A percentile compares a stretch with the other conserved stretches of the same genome.
Conservation (phyloP, 2,113 vertebrate genomes). For the Hypocryptadius cinnamomeus region DNA sequence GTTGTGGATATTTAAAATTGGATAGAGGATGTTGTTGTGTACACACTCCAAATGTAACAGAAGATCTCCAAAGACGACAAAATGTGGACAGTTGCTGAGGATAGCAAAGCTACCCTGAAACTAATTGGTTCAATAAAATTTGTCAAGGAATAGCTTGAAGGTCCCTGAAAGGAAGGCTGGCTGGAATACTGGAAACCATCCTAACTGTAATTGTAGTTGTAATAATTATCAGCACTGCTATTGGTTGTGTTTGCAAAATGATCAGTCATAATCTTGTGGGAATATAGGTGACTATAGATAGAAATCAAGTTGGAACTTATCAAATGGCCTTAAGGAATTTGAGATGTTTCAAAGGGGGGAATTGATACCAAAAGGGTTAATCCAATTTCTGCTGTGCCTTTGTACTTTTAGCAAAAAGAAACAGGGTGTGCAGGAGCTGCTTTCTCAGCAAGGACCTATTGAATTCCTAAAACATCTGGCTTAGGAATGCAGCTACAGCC, state of each 20-base stretch:
- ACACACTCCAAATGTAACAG: neutral
- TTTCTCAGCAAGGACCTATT: neutral
- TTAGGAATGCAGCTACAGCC: neutral
- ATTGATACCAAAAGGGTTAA: neutral
- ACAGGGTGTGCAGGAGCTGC: neutral
- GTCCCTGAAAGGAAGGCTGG: neutral
- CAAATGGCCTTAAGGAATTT: neutral
- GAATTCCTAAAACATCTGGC: neutral
- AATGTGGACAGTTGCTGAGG: neutral
- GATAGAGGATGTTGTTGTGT: neutral
- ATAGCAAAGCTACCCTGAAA: neutral
- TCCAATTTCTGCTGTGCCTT: neutral
- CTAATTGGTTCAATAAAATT: neutral
- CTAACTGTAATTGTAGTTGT: neutral
- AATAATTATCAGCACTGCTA: neutral
- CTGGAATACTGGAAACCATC: neutral
- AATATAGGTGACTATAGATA: neutral
- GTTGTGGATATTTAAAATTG: neutral
- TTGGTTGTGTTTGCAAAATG: neutral
- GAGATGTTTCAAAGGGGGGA: neutral
- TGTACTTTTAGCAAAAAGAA: neutral
- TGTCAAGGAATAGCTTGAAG: neutral
- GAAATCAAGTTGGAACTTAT: neutral
- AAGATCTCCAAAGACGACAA: neutral
- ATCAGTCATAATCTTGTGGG: neutral